phyloP scores from a whole-genome alignment of 2,888 invertebrate genomes.

The Rhamnusium bicolor region DNA sequence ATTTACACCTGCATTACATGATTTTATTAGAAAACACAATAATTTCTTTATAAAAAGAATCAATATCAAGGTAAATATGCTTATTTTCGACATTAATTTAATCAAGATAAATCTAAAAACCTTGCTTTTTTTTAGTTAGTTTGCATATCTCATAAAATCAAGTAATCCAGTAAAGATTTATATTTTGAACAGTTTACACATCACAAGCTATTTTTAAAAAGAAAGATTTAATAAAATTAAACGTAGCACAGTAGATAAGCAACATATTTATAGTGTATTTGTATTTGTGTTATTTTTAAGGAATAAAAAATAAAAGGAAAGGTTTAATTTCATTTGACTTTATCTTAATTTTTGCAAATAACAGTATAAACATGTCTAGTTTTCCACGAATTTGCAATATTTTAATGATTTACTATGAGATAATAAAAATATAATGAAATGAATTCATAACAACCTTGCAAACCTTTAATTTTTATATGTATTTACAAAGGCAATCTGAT shows the following conservation, averaged over 20 bases:
- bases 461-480: no score
- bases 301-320: neutral
- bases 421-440: no score
- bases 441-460: no score
- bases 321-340: slow-evolving; percentile 9
- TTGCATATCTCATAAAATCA: neutral
- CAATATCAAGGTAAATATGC: no score
- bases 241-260: slow-evolving; percentile 2
- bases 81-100: no score
- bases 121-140: neutral
- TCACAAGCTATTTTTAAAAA: neutral
- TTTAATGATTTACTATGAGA: no score
- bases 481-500: no score
- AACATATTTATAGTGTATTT: neutral
- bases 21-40: neutral
- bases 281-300: neutral
- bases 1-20: neutral
- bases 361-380: neutral
- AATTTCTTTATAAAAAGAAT: neutral
- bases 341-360: neutral
- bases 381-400: no score
- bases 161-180: neutral
- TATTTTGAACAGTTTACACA: neutral
- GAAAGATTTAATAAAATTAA: slow-evolving; percentile 15
- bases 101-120: no score